A percentile compares a stretch with the other conserved stretches of the same genome.
Evolutionary conservation across 2,888 invertebrate species (phyloP).

Genomic region (Empis livida): DNA sequence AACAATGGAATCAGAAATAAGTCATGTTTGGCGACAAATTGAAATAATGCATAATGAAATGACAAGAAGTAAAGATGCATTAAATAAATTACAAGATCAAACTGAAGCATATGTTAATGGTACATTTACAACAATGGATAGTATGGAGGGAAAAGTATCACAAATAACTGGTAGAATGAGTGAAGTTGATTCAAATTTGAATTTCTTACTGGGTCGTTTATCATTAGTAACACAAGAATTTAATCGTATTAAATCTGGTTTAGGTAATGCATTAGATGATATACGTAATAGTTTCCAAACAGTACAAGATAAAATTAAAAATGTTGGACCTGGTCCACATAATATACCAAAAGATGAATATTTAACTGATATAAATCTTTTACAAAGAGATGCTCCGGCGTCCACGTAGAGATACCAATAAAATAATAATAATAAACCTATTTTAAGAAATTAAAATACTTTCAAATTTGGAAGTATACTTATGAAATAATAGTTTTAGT

Average conservation of each 20-base stretch:
- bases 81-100: constrained; percentile 61
- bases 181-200: constrained; percentile 69
- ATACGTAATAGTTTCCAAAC: constrained; percentile 51
- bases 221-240: constrained; percentile 76
- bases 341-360: constrained; percentile 36
- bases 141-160: constrained; percentile 65
- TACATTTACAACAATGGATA: constrained; percentile 60
- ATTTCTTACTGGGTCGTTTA: constrained; percentile 65
- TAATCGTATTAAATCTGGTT: constrained; percentile 61
- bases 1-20: constrained; percentile 67
- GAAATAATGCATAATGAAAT: constrained; percentile 79
- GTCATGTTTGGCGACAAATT: constrained; percentile 82
- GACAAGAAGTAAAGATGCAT: constrained; percentile 54
- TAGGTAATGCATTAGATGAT: constrained; percentile 58
- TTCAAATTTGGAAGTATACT: too few species aligned
- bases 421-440: too few species aligned
- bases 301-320: constrained; percentile 42
- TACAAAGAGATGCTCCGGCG: constrained; percentile 7
- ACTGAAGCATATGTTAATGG: constrained; percentile 70
- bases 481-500: too few species aligned
- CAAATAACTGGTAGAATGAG: constrained; percentile 62
- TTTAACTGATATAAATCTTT: constrained; percentile 27
- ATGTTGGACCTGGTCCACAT: constrained; percentile 48
- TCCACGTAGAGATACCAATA: too few species aligned
- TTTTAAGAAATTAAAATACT: too few species aligned